phyloP scores from a whole-genome alignment of 2,888 invertebrate genomes.

The Tipula helvola region DNA sequence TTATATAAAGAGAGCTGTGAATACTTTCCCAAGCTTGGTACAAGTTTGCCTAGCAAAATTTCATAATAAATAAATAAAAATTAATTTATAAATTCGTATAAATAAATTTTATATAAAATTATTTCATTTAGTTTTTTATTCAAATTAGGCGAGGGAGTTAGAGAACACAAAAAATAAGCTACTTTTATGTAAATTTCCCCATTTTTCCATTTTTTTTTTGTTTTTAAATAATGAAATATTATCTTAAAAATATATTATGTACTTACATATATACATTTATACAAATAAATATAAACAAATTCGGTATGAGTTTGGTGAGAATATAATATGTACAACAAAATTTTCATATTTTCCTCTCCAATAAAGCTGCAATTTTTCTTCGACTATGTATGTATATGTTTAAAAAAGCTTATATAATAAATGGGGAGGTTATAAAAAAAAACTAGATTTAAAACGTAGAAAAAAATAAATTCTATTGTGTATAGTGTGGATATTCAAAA shows the following conservation, averaged over 20 bases:
- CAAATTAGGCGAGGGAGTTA: not conserved
- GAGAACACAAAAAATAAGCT: not conserved
- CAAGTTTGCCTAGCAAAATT: not conserved
- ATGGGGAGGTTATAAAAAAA: not conserved
- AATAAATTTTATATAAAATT: not conserved
- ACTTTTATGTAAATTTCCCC: not conserved
- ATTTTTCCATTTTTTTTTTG: not conserved
- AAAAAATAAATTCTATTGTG: not conserved
- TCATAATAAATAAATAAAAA: not conserved
- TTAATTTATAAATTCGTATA: not conserved
- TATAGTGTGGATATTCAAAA: not conserved
- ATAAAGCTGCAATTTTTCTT: not conserved
- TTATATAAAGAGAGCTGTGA: not conserved
- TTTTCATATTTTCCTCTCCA: not conserved
- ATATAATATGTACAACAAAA: not conserved
- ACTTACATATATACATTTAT: not conserved
- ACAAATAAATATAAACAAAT: not conserved
- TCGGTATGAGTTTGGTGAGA: not conserved
- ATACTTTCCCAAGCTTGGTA: not conserved
- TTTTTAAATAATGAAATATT: not conserved
- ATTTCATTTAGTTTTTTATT: not conserved
- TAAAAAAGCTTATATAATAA: not conserved
- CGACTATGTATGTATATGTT: not conserved
- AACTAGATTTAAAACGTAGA: not conserved
- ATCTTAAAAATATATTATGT: not conserved